Conservation (phyloP, 2,888 invertebrate species). For the Agrochola circellaris region DNA sequence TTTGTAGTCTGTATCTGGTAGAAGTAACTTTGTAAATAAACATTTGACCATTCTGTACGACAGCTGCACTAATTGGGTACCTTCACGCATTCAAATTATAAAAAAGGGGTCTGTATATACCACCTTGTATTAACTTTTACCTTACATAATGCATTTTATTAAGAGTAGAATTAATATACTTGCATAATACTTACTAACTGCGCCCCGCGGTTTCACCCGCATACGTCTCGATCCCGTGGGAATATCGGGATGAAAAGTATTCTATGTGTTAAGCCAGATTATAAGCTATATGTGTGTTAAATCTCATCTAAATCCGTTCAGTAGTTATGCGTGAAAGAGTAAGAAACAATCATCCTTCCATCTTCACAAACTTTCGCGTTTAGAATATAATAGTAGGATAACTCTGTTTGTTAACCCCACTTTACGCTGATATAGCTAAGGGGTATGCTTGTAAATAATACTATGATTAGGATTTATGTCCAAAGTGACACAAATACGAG, state of each 20-base stretch:
- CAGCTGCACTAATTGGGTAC: constrained; percentile 29
- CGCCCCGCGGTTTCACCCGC: no score
- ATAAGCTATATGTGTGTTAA: no score
- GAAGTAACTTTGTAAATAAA: constrained; percentile 13
- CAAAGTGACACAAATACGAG: not conserved
- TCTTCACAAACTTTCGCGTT: no score
- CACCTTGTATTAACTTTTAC: not conserved
- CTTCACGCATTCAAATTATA: not conserved
- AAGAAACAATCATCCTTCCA: no score
- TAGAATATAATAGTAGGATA: not conserved
- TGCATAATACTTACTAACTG: not conserved
- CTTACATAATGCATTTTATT: not conserved
- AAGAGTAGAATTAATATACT: not conserved
- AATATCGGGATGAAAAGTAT: no score
- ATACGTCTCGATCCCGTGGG: no score
- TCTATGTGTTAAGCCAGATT: no score
- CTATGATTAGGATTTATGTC: no score
- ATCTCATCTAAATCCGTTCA: no score
- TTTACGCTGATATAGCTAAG: not conserved
- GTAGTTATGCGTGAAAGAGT: no score
- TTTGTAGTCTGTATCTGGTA: not conserved
- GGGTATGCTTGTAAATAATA: not conserved
- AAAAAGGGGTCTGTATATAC: constrained; percentile 1
- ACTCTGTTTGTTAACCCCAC: not conserved
- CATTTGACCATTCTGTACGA: constrained; percentile 3